These are phyloP conservation scores for Metopia argyrocephala DNA, from an alignment of 2,888 invertebrate genomes.

Conservation along the genomic window DNA sequence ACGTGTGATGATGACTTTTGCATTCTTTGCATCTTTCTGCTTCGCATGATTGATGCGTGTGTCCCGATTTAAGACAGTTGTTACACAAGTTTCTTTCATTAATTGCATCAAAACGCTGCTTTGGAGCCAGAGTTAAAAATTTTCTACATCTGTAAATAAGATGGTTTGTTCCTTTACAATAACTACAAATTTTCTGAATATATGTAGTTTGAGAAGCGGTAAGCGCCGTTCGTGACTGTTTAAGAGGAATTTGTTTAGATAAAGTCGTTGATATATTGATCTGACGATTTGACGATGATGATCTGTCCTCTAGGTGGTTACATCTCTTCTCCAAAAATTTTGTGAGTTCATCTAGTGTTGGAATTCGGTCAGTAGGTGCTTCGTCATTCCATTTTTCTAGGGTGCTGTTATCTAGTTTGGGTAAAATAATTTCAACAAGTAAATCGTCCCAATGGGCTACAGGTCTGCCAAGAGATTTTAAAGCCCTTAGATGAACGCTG, in stretches of 20 bases:
- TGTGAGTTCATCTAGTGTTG: constrained; percentile 22
- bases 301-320: constrained; percentile 38
- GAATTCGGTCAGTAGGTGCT: constrained; percentile 26
- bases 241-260: neutral
- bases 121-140: constrained; percentile 16
- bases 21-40: constrained; percentile 32
- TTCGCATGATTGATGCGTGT: constrained; percentile 20
- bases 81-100: constrained; percentile 40
- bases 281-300: constrained; percentile 20
- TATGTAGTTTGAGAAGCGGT: neutral
- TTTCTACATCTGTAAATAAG: no score
- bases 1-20: neutral
- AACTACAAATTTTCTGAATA: neutral
- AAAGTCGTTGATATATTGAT: neutral
- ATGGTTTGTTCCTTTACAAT: constrained; percentile 18
- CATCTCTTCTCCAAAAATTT: constrained; percentile 38
- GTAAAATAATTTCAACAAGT: constrained; percentile 21
- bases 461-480: constrained; percentile 26
- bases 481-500: constrained; percentile 37
- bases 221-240: neutral
- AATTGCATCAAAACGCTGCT: constrained; percentile 44
- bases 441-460: constrained; percentile 35
- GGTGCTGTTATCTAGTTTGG: constrained; percentile 23
- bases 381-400: constrained; percentile 45
- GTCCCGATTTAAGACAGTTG: constrained; percentile 36